Evolutionary conservation across 2,113 vertebrate species (phyloP), one percentile per base, ranked within the genome.

Genomic region (Tachysurus vachellii): DNA sequence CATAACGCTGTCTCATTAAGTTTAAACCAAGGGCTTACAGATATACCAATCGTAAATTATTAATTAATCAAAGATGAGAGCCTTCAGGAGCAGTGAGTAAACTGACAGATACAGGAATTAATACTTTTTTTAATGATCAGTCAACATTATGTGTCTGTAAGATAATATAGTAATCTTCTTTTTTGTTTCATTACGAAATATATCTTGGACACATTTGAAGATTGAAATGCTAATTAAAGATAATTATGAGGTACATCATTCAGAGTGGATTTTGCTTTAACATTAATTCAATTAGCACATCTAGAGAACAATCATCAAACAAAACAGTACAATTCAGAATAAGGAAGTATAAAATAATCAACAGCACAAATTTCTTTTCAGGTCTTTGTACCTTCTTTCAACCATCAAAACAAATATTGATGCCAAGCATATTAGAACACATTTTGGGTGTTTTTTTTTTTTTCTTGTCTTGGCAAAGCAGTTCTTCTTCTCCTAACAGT

Each of bases 21-120:
- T 56, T 26, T 83, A 53, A 83, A 87, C 44, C 57, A 16, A 31
- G 16, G n/a, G 80, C 54, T 75, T 87, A 83, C 59, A 64, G 81
- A 76, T n/a, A 75, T 87, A 75, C 59, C 71, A 26, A 54, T 83
- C 14, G 66, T 71, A 14, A 53, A 83, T 77, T 44, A 77, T 28
- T 77, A 77, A 50, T 64, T 75, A 64, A 76, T 54, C 54, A 64
- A 53, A 77, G 28, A 82, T 75, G 26, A 77, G 71, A 47, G 42
- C 56, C 56, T 68, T 61, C 23, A 61, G 54, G 80, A 83, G 28
- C 2, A 50, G 28, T 28, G 71, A 17, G 83, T 17, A 68, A 77
- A 21, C 44, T 14, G n/a, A 42, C 31, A 56, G 57, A 84, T 76
- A 57, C 31, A n/a, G 31, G 13, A 42, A 56, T n/a, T 59, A 76